Conservation (phyloP, 2,797 vertebrate species). For the Coilia nasus region DNA sequence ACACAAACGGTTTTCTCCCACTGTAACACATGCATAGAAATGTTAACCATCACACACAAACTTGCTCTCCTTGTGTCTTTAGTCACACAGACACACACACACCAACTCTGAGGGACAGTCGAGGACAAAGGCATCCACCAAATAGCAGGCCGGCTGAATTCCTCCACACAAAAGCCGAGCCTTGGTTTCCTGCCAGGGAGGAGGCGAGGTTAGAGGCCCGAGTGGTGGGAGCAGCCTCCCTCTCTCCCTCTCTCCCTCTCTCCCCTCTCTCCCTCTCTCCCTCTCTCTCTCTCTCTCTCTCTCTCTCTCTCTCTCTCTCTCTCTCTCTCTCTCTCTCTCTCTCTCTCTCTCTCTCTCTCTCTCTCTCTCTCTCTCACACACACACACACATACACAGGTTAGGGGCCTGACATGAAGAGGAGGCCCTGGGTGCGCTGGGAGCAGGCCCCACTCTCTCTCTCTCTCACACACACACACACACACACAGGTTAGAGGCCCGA, state of each 20-base stretch:
- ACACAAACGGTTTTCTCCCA: not conserved
- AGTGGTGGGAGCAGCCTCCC: too few relatives aligned
- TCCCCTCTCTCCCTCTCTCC: too few relatives aligned
- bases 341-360: too few relatives aligned
- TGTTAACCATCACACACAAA: not conserved
- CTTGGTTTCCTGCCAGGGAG: conserved; percentile 53
- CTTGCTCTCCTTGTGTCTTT: not conserved
- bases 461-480: too few relatives aligned
- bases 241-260: too few relatives aligned
- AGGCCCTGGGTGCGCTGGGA: conserved; percentile 29
- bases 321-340: too few relatives aligned
- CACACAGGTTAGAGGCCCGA: conserved; percentile 35
- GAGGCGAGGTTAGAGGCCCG: conserved; percentile 34
- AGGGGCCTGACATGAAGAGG: conserved; percentile 46
- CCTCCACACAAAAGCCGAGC: conserved; percentile 56
- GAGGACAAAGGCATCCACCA: conserved; percentile 20
- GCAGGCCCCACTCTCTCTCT: too few relatives aligned
- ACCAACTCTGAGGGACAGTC: conserved; percentile 3
- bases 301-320: too few relatives aligned
- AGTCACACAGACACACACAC: not conserved
- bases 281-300: too few relatives aligned
- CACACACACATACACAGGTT: too few relatives aligned
- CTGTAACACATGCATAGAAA: not conserved
- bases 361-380: too few relatives aligned
- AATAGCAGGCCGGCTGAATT: conserved; percentile 37